Evolutionary conservation across 2,888 invertebrate species (phyloP), one percentile per base, ranked within the genome.

Genomic region (Sicus ferrugineus): DNA sequence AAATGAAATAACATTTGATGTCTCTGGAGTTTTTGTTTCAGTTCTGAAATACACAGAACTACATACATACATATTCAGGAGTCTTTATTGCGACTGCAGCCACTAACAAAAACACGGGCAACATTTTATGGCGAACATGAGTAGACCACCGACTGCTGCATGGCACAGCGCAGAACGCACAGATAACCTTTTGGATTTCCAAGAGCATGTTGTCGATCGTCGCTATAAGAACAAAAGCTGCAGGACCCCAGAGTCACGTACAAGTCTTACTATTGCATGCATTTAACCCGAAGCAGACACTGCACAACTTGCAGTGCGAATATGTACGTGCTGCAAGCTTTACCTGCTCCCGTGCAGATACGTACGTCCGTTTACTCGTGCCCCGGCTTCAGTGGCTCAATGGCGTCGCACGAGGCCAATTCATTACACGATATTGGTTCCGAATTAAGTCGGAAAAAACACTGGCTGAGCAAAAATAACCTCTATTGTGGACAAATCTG

Each of bases 381-480:
- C n/a, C n/a, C 21, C 48, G 28, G 59, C 59, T 30, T 66, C 28
- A 26, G 30, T 31, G 66, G 65, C 70, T 68, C 46, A 69, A 67
- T 72, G 70, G 72, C 70, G 69, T 69, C 70, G 67, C 52, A 46
- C 63, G 61, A 48, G 48, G 59, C 66, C 69, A 70, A 72, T 72
- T 72, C 72, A 72, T 72, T 72, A 69, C 69, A 69, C 65, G 61
- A 42, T 42, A 68, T 61, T 71, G 73, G 67, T 69, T 67, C 34
- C 67, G 70, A 52, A 66, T 50, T 46, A 61, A 71, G 50, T 31
- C 31, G 56, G 14, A 14, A 61, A 67, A 66, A 14, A 70, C 38
- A 62, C 38, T 31, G 63, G 31, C 19, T 59, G 68, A 68, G 64
- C 64, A 65, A 65, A 42, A 52, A 50, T 58, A 62, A 71, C 63